Percentiles rank a stretch among this genome's conserved stretches.
These are phyloP conservation scores for Manis javanica DNA, from an alignment of 2,797 vertebrate species.

Conservation along the genomic window DNA sequence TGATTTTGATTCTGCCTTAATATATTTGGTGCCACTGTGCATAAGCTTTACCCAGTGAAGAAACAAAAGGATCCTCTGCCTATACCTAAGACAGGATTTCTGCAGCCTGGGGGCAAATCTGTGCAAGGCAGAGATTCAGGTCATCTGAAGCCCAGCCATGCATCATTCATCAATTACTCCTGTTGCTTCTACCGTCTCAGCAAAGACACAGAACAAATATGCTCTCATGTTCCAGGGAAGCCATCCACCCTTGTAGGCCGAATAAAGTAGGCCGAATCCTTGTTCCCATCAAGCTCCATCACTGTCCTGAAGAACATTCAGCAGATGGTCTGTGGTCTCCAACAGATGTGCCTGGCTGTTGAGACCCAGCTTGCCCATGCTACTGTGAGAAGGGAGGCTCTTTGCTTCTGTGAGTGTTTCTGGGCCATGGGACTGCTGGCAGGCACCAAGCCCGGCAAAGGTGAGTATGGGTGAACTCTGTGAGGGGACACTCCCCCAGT, in stretches of 20 bases:
- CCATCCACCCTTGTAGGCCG: neutral
- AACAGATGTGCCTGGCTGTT: neutral
- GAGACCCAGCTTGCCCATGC: neutral
- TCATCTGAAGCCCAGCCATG: neutral
- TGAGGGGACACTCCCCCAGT: accelerated
- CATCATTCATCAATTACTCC: neutral
- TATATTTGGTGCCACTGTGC: neutral
- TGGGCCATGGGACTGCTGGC: neutral
- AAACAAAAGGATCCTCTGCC: neutral
- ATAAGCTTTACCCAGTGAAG: neutral
- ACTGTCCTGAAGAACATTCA: neutral
- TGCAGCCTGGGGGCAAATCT: neutral
- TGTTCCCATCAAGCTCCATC: neutral
- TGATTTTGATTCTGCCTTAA: neutral
- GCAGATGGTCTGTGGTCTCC: neutral
- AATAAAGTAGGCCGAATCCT: neutral
- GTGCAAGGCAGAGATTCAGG: neutral
- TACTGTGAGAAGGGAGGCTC: neutral
- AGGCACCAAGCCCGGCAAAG: neutral
- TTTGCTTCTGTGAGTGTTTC: neutral
- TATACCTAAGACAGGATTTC: neutral
- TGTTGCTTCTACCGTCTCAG: neutral
- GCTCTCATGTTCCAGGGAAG: neutral
- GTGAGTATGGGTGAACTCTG: neutral
- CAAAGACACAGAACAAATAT: neutral